Evolutionary conservation across 2,113 vertebrate species (phyloP).

Genomic region (Onychostruthus taczanowskii): DNA sequence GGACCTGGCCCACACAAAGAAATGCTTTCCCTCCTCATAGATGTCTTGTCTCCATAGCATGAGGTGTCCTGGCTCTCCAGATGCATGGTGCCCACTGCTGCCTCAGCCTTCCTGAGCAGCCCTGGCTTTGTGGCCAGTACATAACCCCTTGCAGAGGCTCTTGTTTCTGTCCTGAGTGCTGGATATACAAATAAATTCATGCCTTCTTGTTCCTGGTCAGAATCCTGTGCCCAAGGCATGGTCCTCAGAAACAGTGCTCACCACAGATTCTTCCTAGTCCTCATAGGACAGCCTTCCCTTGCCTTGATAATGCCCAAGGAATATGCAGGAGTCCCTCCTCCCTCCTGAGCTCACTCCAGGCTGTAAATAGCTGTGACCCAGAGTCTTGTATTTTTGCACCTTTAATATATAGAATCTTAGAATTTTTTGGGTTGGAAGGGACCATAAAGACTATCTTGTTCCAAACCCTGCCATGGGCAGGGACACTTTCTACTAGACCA

Average conservation of each 20-base stretch:
- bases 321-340: not conserved
- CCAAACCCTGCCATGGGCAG: accelerated
- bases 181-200: not conserved
- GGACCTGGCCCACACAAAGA: not conserved
- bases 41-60: accelerated
- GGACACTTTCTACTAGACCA: not conserved
- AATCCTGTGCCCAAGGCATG: not conserved
- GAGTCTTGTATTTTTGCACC: not conserved
- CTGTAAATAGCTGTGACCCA: not conserved
- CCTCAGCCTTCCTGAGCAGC: not conserved
- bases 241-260: not conserved
- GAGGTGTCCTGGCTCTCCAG: not conserved
- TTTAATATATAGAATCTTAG: not conserved
- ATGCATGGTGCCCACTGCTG: not conserved
- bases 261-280: not conserved
- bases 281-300: not conserved
- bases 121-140: not conserved
- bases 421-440: not conserved
- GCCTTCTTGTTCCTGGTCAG: not conserved
- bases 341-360: not conserved
- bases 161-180: not conserved
- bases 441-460: not conserved
- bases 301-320: not conserved
- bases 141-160: accelerated
- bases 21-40: not conserved